phyloP scores from a whole-genome alignment of 2,888 invertebrate species.

The Unio pictorum region DNA sequence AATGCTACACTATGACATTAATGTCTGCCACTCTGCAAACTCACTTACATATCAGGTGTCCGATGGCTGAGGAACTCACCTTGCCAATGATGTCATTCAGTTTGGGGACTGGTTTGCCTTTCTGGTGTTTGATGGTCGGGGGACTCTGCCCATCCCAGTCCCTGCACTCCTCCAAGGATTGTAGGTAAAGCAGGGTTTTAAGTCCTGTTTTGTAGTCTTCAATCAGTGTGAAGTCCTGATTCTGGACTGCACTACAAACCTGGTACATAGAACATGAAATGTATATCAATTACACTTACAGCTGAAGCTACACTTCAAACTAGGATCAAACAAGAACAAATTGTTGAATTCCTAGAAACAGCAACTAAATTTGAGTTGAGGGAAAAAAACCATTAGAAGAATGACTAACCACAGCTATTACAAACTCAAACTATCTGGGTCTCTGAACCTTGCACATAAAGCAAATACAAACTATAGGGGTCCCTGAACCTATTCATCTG shows the following conservation, averaged over 20 bases:
- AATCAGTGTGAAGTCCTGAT: constrained; percentile 97
- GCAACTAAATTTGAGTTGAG: no score
- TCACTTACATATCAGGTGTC: neutral
- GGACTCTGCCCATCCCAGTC: constrained; percentile 96
- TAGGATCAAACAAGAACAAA: no score
- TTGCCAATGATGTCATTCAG: constrained; percentile 76
- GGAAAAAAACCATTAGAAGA: no score
- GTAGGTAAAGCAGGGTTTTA: constrained; percentile 87
- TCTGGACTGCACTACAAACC: constrained; percentile 97
- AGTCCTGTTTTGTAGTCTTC: constrained; percentile 94
- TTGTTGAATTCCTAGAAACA: no score
- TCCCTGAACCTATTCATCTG: no score
- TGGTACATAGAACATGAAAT: constrained; percentile 64
- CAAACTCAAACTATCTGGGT: no score
- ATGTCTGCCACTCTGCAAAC: no score
- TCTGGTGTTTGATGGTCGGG: constrained; percentile 90
- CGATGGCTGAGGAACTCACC: constrained; percentile 72
- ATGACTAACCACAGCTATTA: no score
- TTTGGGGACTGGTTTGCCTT: constrained; percentile 87
- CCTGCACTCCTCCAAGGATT: constrained; percentile 73
- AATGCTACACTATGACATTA: no score
- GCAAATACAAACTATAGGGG: no score
- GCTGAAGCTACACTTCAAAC: no score
- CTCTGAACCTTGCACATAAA: no score
- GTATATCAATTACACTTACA: neutral